Evolutionary conservation across 92 coral and sea anemone species (phyloP), one percentile per base, ranked within the genome.

Genomic region (Zoanthus gigantus): DNA sequence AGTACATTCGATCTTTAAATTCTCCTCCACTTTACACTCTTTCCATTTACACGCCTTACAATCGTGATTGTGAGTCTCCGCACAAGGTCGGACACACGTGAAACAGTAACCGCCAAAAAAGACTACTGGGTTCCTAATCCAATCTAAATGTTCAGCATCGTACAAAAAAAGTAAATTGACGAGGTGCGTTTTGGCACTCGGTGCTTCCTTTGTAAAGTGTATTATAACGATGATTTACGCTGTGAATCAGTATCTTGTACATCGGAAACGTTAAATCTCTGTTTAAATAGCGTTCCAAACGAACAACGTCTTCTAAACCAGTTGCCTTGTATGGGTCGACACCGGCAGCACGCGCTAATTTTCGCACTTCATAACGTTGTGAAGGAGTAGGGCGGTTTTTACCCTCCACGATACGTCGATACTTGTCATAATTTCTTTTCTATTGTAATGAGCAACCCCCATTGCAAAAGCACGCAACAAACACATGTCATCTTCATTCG

Each of bases 281-380:
- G 0, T 69, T 28, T 56, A 77, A 15, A 0, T 78, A 13, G 48
- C 67, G 78, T 4, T 78, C 74, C 34, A 87, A 12, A 9, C 78
- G 45, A 56, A 87, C 79, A 53, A 78, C 79, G 1, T 67, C 88
- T 9, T 74, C 82, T 29, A 73, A 85, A 0, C 23, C 83, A 45
- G 57, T 45, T 17, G 60, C 16, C 0, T 86, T 86, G 14, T 86
- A 75, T 5, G 76, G 76, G 9, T 76, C 47, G 7, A 75, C 47
- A 2, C 42, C 10, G 79, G 47, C 14, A 30, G 79, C 4, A 61
- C 16, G 0, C 63, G 58, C 6, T 75, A 17, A 48, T 75, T 34
- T n/a, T 16, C 37, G 12, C 3, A 3, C 42, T 71, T 71, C 34
- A 71, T 37, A 71, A 28, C 75, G 75, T 37, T 28, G 0, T 10